These are phyloP conservation scores for Aphidius gifuensis DNA, from an alignment of 1,140 invertebrate genomes.

Conservation along the genomic window DNA sequence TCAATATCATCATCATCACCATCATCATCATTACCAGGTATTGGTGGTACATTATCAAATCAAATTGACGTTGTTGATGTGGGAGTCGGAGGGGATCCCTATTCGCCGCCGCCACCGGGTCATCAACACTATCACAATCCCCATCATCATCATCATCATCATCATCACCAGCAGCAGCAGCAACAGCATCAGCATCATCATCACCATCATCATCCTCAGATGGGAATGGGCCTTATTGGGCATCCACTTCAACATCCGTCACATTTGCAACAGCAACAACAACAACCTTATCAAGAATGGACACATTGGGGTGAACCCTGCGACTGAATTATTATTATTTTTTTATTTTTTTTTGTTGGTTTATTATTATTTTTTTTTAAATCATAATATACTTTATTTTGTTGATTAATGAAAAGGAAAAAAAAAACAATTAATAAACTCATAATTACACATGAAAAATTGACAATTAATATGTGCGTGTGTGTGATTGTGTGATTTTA, in stretches of 20 bases:
- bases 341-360: background rate
- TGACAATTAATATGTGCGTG: no score
- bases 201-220: slow-evolving; percentile 25
- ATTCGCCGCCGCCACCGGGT: slow-evolving; percentile 55
- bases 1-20: slow-evolving; percentile 19
- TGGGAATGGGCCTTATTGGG: slow-evolving; percentile 27
- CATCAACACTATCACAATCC: slow-evolving; percentile 47
- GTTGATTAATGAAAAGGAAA: no score
- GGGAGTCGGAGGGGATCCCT: slow-evolving; percentile 46
- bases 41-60: slow-evolving; percentile 27
- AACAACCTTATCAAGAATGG: slow-evolving; percentile 49
- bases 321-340: slow-evolving; percentile 35
- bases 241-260: slow-evolving; percentile 41
- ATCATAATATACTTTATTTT: background rate
- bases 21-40: slow-evolving; percentile 19
- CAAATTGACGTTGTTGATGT: slow-evolving; percentile 48
- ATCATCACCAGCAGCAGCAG: background rate
- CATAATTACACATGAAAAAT: no score
- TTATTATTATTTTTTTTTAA: background rate
- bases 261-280: slow-evolving; percentile 37
- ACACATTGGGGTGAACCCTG: slow-evolving; percentile 48
- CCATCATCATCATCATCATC: slow-evolving; percentile 37
- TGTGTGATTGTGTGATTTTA: background rate
- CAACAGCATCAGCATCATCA: no score
- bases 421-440: no score